These are phyloP conservation scores for Hydrochoerus hydrochaeris DNA, from an alignment of 2,113 vertebrate species.

Conservation along the genomic window DNA sequence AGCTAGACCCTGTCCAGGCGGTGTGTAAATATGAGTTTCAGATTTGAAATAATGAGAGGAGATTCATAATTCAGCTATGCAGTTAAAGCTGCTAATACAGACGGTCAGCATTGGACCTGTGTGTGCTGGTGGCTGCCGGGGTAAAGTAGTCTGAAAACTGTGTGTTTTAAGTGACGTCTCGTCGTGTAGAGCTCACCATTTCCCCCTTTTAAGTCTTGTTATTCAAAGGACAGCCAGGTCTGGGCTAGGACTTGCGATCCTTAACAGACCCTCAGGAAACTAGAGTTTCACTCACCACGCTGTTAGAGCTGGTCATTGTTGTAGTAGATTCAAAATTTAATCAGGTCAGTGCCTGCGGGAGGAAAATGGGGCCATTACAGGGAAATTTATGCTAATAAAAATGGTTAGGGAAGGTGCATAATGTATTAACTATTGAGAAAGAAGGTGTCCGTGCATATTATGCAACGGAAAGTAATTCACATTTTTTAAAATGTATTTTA, in stretches of 20 bases:
- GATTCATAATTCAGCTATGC: background rate
- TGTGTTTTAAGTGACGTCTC: conserved; percentile 4
- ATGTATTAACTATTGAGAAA: background rate
- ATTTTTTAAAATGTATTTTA: background rate
- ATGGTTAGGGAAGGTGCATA: background rate
- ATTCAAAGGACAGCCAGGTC: background rate
- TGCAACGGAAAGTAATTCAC: background rate
- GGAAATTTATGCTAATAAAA: background rate
- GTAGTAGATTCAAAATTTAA: background rate
- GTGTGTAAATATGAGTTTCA: conserved; percentile 28
- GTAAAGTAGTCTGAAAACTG: conserved; percentile 26
- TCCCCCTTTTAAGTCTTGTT: background rate
- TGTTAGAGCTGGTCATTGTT: background rate
- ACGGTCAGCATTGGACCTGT: background rate
- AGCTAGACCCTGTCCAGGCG: background rate
- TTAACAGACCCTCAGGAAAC: background rate
- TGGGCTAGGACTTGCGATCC: conserved; percentile 16
- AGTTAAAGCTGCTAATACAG: background rate
- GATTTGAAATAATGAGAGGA: conserved; percentile 1
- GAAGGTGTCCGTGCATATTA: background rate
- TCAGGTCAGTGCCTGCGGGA: background rate
- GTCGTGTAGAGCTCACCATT: background rate
- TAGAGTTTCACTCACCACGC: background rate
- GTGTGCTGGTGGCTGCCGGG: background rate
- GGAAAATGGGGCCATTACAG: background rate